Evolutionary conservation across 2,797 vertebrate genomes (phyloP).

Genomic region (Hybognathus amarus): DNA sequence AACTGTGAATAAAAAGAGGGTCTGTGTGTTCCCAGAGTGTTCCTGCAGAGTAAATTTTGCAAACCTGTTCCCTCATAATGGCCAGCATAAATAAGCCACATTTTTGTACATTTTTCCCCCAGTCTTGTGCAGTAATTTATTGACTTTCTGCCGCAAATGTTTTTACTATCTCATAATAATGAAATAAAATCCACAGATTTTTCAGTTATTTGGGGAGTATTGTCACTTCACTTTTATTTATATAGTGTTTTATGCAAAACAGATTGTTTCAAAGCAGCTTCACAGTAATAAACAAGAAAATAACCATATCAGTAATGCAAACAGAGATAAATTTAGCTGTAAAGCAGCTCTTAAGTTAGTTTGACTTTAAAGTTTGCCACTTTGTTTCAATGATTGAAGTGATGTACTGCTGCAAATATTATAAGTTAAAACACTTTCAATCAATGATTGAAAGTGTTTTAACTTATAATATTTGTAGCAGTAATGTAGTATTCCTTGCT

Average conservation of each 20-base stretch:
- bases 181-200: not conserved
- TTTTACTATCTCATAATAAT: not conserved
- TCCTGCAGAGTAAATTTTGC: slow-evolving; percentile 93
- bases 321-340: not conserved
- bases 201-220: not conserved
- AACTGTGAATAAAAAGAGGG: slow-evolving; percentile 94
- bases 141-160: not conserved
- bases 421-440: too few species aligned
- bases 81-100: not conserved
- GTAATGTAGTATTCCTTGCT: too few species aligned
- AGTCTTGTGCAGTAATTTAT: not conserved
- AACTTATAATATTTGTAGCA: too few species aligned
- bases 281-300: not conserved
- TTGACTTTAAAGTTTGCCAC: too few species aligned
- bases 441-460: too few species aligned
- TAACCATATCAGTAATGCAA: not conserved
- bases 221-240: not conserved
- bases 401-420: too few species aligned
- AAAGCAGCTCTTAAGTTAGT: too few species aligned
- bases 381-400: too few species aligned
- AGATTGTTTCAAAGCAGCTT: not conserved
- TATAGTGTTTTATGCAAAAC: not conserved
- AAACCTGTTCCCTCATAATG: slow-evolving; percentile 66
- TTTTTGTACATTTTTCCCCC: not conserved
- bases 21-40: slow-evolving; percentile 88